Evolutionary conservation across 2,888 invertebrate species (phyloP).

Genomic region (Scaptomyza polygonia): DNA sequence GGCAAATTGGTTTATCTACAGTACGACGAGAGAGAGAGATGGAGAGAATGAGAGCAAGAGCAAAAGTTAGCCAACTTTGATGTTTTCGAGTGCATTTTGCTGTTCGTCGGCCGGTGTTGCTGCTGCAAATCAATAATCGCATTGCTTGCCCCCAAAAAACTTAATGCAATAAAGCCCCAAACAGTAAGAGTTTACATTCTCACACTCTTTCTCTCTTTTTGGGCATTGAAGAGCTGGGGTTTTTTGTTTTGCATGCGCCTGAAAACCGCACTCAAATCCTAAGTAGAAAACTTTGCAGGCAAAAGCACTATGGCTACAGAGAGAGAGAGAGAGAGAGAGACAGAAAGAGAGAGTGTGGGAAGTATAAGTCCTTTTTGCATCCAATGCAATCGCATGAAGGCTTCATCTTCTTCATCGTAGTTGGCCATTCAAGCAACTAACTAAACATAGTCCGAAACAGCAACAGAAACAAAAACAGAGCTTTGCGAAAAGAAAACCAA

Average conservation of each 20-base stretch:
- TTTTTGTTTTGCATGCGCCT: constrained; percentile 50
- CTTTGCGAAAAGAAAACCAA: constrained; percentile 12
- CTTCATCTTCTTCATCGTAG: constrained; percentile 12
- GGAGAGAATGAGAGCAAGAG: neutral
- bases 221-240: constrained; percentile 12
- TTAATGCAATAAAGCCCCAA: constrained; percentile 58
- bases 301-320: constrained; percentile 25
- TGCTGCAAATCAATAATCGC: constrained; percentile 73
- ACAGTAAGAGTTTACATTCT: constrained; percentile 42
- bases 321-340: neutral
- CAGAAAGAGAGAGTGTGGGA: neutral
- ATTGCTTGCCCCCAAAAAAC: constrained; percentile 50
- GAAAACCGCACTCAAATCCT: constrained; percentile 61
- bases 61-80: constrained; percentile 52
- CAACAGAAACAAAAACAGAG: constrained; percentile 30
- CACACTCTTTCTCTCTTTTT: neutral
- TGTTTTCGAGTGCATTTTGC: constrained; percentile 68
- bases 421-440: constrained; percentile 61
- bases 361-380: constrained; percentile 15
- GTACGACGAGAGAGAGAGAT: constrained; percentile 35
- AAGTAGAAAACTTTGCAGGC: constrained; percentile 68
- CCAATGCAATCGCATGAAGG: constrained; percentile 2
- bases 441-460: constrained; percentile 53
- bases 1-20: constrained; percentile 93
- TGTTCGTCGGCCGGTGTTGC: constrained; percentile 48